Percentiles rank a stretch among this genome's conserved stretches.
These are phyloP conservation scores for Sisor rabdophorus DNA, from an alignment of 2,113 vertebrate species.

Conservation along the genomic window DNA sequence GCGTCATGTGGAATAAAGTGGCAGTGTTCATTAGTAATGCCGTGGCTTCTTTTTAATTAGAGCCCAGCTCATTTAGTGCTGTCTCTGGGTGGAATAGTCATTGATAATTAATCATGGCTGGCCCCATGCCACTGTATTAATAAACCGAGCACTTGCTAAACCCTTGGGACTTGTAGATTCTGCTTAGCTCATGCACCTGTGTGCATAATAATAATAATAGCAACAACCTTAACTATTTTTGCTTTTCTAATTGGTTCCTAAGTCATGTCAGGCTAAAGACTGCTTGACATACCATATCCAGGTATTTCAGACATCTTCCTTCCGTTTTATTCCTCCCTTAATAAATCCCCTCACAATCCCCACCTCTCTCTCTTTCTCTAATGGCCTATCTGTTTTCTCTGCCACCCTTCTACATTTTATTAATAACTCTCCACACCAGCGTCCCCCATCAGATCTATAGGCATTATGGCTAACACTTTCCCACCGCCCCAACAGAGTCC, in stretches of 20 bases:
- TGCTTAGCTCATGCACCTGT: not conserved
- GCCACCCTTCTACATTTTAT: constrained; percentile 43
- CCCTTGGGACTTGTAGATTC: constrained; percentile 16
- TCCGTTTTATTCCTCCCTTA: not conserved
- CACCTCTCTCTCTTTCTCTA: constrained; percentile 18
- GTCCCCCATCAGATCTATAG: constrained; percentile 46
- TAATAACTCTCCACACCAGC: constrained; percentile 33
- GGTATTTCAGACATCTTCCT: not conserved
- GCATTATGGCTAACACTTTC: constrained; percentile 46
- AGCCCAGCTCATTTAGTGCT: constrained; percentile 28
- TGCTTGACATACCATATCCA: not conserved
- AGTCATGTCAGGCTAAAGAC: not conserved
- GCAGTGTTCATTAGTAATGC: constrained; percentile 29
- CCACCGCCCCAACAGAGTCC: constrained; percentile 23
- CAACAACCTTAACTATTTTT: not conserved
- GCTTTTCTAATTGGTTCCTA: not conserved
- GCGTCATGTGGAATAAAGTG: constrained; percentile 9
- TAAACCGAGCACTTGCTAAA: constrained; percentile 23
- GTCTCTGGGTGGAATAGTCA: constrained; percentile 39
- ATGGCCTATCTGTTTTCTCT: constrained; percentile 30
- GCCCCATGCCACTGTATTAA: constrained; percentile 35
- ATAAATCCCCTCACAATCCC: constrained; percentile 9
- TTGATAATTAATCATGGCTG: constrained; percentile 42
- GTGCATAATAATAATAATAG: not conserved
- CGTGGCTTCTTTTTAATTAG: constrained; percentile 40